Evolutionary conservation across 2,113 vertebrate species (phyloP).

Genomic region (Hippocampus zosterae): DNA sequence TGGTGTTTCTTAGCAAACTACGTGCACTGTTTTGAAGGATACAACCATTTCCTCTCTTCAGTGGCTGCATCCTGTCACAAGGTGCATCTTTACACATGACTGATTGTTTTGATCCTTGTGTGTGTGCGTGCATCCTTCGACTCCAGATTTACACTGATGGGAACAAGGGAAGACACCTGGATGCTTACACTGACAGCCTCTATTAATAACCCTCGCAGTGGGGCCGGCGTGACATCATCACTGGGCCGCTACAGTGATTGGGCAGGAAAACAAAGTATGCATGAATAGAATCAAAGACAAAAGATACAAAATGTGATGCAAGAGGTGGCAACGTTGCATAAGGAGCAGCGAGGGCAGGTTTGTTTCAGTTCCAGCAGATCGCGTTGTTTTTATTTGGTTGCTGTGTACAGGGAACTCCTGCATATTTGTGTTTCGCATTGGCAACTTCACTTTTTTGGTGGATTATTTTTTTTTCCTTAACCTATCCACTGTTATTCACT

Average conservation of each 20-base stretch:
- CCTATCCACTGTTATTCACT: background rate
- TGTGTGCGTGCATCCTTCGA: constrained; percentile 40
- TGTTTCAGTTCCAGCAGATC: background rate
- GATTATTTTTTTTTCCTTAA: background rate
- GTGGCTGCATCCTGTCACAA: constrained; percentile 69
- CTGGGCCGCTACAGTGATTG: constrained; percentile 43
- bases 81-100: constrained; percentile 50
- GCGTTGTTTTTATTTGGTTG: background rate
- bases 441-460: background rate
- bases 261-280: constrained; percentile 61
- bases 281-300: constrained; percentile 66
- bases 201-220: constrained; percentile 67
- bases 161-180: constrained; percentile 75
- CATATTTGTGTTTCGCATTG: background rate
- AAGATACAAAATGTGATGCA: constrained; percentile 24
- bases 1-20: constrained; percentile 10
- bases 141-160: constrained; percentile 63
- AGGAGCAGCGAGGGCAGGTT: background rate
- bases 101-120: constrained; percentile 27
- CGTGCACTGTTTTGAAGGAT: constrained; percentile 49
- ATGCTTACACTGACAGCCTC: constrained; percentile 52
- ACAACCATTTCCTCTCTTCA: constrained; percentile 61
- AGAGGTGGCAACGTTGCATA: background rate
- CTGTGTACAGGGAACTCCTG: background rate
- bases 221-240: constrained; percentile 66